These are phyloP conservation scores for Thymelicus sylvestris DNA, from an alignment of 2,888 invertebrate genomes.

Conservation along the genomic window DNA sequence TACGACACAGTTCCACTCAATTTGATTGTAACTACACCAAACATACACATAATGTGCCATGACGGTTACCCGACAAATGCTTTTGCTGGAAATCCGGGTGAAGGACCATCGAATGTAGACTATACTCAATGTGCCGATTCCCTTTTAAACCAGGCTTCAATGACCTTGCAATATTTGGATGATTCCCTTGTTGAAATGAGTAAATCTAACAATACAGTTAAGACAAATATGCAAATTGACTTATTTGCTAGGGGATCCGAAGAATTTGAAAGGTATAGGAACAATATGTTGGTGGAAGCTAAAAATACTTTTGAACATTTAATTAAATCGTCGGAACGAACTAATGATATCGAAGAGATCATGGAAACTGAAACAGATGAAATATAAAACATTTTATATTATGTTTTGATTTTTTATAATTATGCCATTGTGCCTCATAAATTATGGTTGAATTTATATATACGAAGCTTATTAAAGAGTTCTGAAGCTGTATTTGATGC, in stretches of 20 bases:
- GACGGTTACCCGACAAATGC: not conserved
- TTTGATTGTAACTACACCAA: slow-evolving; percentile 57
- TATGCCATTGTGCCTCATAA: too few species aligned
- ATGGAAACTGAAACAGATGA: not conserved
- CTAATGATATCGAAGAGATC: not conserved
- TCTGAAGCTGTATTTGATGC: too few species aligned
- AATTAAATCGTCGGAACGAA: not conserved
- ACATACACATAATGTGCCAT: not conserved
- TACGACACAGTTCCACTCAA: slow-evolving; percentile 65
- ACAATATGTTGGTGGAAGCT: slow-evolving; percentile 54
- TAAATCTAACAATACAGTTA: slow-evolving; percentile 52
- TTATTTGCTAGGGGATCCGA: slow-evolving; percentile 58
- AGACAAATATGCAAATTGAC: slow-evolving; percentile 56
- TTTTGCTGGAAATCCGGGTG: not conserved
- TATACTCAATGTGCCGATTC: not conserved
- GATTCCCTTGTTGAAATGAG: slow-evolving; percentile 65
- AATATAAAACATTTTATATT: too few species aligned
- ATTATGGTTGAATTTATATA: too few species aligned
- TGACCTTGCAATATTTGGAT: slow-evolving; percentile 63
- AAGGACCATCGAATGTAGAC: not conserved
- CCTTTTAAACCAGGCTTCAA: slow-evolving; percentile 52
- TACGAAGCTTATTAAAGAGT: too few species aligned
- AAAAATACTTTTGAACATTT: slow-evolving; percentile 49
- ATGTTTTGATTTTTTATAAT: too few species aligned
- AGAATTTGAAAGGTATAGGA: slow-evolving; percentile 55